These are phyloP conservation scores for Amblyornis subalaris DNA, from an alignment of 2,113 vertebrate genomes.

Conservation along the genomic window DNA sequence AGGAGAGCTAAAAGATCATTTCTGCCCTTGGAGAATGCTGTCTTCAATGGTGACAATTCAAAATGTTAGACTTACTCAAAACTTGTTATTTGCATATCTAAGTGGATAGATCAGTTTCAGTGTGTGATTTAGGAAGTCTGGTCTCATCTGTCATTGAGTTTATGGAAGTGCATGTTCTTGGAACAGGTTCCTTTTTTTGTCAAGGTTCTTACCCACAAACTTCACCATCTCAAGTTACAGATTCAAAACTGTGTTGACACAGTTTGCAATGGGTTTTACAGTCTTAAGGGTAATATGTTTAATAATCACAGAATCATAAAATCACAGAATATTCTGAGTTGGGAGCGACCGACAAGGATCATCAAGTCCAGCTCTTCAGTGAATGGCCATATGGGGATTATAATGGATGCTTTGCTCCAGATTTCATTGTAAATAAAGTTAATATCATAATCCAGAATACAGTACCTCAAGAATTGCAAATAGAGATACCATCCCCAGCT, in stretches of 20 bases:
- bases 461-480: not conserved
- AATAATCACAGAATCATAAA: not conserved
- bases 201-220: not conserved
- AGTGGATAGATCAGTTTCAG: not conserved
- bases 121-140: not conserved
- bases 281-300: not conserved
- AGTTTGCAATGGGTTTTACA: not conserved
- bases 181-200: not conserved
- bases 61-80: conserved; percentile 2
- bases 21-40: not conserved
- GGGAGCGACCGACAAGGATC: not conserved
- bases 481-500: not conserved
- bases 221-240: not conserved
- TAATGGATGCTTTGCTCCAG: not conserved
- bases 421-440: not conserved
- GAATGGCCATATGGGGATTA: not conserved
- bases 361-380: not conserved
- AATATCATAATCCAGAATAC: not conserved
- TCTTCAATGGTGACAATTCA: not conserved
- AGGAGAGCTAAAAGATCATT: not conserved
- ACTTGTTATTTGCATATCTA: not conserved
- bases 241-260: not conserved
- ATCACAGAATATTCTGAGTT: not conserved
- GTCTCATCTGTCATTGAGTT: not conserved
- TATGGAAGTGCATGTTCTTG: not conserved